Conservation (phyloP, 2,888 invertebrate genomes). For the Pilophorus perplexus region DNA sequence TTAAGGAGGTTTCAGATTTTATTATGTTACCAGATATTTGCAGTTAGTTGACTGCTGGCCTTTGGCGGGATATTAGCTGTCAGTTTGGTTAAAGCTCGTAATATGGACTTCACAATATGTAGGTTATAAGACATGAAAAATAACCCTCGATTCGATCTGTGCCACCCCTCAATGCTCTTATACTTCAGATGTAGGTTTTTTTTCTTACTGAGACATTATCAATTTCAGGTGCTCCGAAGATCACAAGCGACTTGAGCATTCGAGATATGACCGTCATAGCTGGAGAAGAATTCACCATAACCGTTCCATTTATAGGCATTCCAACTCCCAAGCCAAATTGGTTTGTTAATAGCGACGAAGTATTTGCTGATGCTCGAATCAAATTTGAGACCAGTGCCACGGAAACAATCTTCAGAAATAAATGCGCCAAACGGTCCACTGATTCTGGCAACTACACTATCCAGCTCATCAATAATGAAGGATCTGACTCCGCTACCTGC, state of each 20-base stretch:
- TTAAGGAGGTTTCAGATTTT: too few species aligned
- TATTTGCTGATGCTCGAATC: slow-evolving; percentile 75
- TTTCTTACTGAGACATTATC: background rate
- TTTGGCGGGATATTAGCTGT: too few species aligned
- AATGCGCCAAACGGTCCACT: slow-evolving; percentile 76
- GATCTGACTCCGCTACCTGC: slow-evolving; percentile 87
- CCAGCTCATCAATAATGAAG: slow-evolving; percentile 82
- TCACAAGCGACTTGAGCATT: slow-evolving; percentile 88
- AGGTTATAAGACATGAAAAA: too few species aligned
- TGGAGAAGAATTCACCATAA: slow-evolving; percentile 92
- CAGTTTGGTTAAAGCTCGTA: too few species aligned
- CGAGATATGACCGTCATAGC: slow-evolving; percentile 92
- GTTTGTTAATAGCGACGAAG: slow-evolving; percentile 84
- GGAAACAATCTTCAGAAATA: slow-evolving; percentile 80
- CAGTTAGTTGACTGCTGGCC: too few species aligned
- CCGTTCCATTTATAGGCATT: slow-evolving; percentile 86
- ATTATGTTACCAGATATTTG: too few species aligned
- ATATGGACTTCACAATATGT: too few species aligned
- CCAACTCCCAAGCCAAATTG: slow-evolving; percentile 88
- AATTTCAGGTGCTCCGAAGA: slow-evolving; percentile 80
- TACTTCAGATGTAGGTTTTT: background rate
- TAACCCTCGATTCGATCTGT: too few species aligned
- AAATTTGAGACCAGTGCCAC: slow-evolving; percentile 81
- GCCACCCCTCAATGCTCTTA: too few species aligned
- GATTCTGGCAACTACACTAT: slow-evolving; percentile 94